Conservation (phyloP, 2,888 invertebrate species). For the Morinoia aosen region DNA sequence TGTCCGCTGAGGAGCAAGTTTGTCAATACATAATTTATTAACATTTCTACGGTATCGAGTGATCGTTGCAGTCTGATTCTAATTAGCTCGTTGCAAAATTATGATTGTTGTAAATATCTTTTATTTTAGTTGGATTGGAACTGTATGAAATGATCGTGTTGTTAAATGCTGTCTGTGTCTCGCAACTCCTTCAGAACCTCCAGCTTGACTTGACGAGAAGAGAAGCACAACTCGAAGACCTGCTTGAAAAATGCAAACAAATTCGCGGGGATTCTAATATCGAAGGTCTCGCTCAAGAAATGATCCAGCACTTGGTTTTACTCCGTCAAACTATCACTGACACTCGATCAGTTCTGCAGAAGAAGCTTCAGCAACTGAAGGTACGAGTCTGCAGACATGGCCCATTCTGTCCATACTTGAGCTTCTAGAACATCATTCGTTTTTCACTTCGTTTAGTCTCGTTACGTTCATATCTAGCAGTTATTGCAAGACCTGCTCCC, state of each 20-base stretch:
- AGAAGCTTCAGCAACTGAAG: conserved; percentile 66
- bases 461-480: neutral
- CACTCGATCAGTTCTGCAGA: conserved; percentile 65
- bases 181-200: conserved; percentile 49
- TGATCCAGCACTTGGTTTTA: conserved; percentile 64
- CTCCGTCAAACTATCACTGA: conserved; percentile 66
- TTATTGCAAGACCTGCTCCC: neutral
- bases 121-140: neutral
- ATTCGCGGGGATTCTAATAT: conserved; percentile 64
- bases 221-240: conserved; percentile 58
- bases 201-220: conserved; percentile 54
- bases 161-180: neutral
- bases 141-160: neutral
- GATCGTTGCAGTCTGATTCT: neutral
- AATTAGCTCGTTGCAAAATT: neutral
- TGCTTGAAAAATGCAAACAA: conserved; percentile 62
- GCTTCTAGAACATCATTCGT: conserved; percentile 58
- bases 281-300: conserved; percentile 61
- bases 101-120: neutral
- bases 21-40: neutral
- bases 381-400: conserved; percentile 63
- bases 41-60: neutral
- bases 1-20: neutral
- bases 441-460: neutral
- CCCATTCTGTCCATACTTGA: conserved; percentile 58